These are phyloP conservation scores for Hydrophis major DNA, from an alignment of 2,797 vertebrate species.

Conservation along the genomic window DNA sequence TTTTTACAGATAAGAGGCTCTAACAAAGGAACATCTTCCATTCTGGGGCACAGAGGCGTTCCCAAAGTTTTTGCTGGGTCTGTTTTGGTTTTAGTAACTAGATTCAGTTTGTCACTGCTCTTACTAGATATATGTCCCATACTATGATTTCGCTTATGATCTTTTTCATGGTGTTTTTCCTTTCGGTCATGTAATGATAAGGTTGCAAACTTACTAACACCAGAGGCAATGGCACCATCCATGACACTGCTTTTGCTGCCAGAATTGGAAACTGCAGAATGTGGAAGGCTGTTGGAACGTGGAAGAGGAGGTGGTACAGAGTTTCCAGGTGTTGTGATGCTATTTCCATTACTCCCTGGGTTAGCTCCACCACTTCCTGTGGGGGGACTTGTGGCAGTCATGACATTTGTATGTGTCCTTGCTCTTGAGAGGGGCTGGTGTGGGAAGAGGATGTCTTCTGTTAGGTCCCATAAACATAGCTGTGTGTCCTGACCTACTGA, in stretches of 20 bases:
- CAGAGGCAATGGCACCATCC: slow-evolving; percentile 88
- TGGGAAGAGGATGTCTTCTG: slow-evolving; percentile 96
- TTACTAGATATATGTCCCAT: slow-evolving; percentile 99
- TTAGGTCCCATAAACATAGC: slow-evolving; percentile 97
- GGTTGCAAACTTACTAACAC: slow-evolving; percentile 94
- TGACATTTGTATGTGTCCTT: slow-evolving; percentile 95
- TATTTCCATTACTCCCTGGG: slow-evolving; percentile 76
- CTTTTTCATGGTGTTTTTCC: slow-evolving; percentile 94
- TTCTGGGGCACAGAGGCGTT: slow-evolving; percentile 91
- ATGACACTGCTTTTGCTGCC: slow-evolving; percentile 81
- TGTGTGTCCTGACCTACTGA: slow-evolving; percentile 98
- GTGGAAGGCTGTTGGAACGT: slow-evolving; percentile 93
- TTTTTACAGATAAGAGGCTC: slow-evolving; percentile 99
- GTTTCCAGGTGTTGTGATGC: slow-evolving; percentile 78
- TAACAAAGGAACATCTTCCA: slow-evolving; percentile 96
- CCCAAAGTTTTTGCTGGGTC: slow-evolving; percentile 97
- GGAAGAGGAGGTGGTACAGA: slow-evolving; percentile 85
- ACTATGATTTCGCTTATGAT: slow-evolving; percentile 98
- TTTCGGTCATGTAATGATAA: slow-evolving; percentile 95
- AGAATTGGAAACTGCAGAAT: slow-evolving; percentile 83
- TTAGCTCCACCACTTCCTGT: slow-evolving; percentile 75
- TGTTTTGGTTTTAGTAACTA: slow-evolving; percentile 90
- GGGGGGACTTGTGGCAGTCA: slow-evolving; percentile 90
- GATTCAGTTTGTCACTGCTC: slow-evolving; percentile 97
- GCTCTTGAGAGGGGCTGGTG: slow-evolving; percentile 94